These are phyloP conservation scores for Urophycis tenuis DNA, from an alignment of 2,797 vertebrate species.

Conservation along the genomic window DNA sequence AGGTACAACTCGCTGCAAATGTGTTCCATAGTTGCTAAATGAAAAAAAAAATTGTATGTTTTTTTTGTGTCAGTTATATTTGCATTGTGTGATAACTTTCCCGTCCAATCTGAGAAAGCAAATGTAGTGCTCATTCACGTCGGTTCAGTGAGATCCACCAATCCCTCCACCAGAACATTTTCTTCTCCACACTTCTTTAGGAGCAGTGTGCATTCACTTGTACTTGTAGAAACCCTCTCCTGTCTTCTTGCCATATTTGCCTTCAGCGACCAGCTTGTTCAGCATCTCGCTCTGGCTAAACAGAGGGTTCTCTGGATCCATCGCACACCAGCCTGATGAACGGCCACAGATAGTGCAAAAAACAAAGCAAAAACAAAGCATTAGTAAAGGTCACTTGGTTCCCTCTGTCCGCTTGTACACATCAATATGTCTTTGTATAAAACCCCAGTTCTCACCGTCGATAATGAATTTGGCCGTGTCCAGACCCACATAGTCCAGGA, in stretches of 20 bases:
- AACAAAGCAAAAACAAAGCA: background rate
- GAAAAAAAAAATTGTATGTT: too few species aligned
- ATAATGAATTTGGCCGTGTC: conserved; percentile 92
- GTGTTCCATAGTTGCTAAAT: background rate
- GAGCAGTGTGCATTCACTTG: conserved; percentile 61
- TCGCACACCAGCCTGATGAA: conserved; percentile 77
- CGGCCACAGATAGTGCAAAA: background rate
- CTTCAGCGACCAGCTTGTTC: conserved; percentile 85
- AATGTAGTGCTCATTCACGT: background rate
- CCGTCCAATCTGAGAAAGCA: background rate
- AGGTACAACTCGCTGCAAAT: background rate
- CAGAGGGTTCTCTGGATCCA: conserved; percentile 77
- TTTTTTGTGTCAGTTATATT: background rate
- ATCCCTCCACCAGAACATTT: background rate
- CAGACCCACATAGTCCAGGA: conserved; percentile 91
- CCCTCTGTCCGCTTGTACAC: background rate
- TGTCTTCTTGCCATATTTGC: conserved; percentile 87
- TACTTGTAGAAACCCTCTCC: conserved; percentile 96
- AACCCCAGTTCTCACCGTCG: conserved; percentile 74
- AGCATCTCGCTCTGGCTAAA: conserved; percentile 77
- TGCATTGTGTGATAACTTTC: background rate
- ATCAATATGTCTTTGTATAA: too few species aligned
- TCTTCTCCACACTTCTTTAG: background rate
- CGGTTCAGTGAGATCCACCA: background rate
- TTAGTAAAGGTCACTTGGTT: background rate